Conservation (phyloP, 2,113 vertebrate genomes). For the Microcebus lehilahytsara region DNA sequence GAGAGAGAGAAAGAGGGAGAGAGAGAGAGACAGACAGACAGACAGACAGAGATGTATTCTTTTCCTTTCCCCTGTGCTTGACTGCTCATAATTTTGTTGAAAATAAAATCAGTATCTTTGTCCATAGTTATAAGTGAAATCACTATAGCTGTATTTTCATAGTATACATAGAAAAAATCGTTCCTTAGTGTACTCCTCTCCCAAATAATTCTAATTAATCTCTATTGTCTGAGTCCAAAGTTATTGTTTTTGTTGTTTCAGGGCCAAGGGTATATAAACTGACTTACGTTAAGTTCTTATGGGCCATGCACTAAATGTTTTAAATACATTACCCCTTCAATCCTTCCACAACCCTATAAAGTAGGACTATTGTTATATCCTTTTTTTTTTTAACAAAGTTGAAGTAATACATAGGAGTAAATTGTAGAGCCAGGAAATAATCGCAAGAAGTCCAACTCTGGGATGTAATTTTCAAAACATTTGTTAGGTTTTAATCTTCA, state of each 20-base stretch:
- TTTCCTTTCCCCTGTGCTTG: background rate
- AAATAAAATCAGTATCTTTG: conserved; percentile 7
- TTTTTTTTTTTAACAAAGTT: background rate
- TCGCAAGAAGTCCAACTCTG: background rate
- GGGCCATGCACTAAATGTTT: background rate
- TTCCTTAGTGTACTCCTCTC: background rate
- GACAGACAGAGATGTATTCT: background rate
- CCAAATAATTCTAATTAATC: conserved; percentile 1
- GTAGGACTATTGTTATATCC: background rate
- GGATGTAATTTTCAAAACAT: background rate
- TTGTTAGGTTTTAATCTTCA: background rate
- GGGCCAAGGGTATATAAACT: background rate
- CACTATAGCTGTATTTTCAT: background rate
- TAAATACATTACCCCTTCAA: background rate
- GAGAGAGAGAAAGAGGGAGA: too few relatives aligned
- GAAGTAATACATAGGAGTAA: background rate
- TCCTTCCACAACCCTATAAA: background rate
- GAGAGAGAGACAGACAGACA: too few relatives aligned
- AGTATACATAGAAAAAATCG: background rate
- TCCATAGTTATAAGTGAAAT: background rate
- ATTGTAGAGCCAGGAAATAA: background rate
- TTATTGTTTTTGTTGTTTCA: background rate
- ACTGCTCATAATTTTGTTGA: background rate
- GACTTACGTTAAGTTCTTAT: background rate
- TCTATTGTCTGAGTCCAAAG: background rate